phyloP scores from a whole-genome alignment of 2,113 vertebrate species.

The Thalassarche chlororhynchos region DNA sequence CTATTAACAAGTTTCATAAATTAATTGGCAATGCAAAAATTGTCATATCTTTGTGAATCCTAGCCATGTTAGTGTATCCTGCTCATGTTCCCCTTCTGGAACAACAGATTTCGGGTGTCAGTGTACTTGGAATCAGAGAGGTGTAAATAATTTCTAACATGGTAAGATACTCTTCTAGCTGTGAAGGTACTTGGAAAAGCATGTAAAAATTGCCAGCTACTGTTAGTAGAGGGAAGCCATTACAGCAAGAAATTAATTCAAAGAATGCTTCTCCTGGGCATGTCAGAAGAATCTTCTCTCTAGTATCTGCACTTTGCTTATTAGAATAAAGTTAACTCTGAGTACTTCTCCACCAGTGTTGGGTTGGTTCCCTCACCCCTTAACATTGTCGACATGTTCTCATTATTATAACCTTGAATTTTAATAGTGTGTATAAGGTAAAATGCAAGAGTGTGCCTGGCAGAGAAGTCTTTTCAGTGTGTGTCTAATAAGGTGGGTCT shows the following conservation, averaged over 20 bases:
- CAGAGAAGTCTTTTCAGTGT: background rate
- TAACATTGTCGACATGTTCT: conserved; percentile 42
- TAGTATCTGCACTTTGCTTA: background rate
- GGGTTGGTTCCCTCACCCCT: background rate
- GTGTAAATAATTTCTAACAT: background rate
- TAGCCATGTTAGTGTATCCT: background rate
- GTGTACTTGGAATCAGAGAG: background rate
- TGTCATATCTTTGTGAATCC: background rate
- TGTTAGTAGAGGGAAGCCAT: background rate
- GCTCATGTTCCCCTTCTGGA: background rate
- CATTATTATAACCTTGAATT: conserved; percentile 59
- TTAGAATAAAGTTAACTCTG: conserved; percentile 49
- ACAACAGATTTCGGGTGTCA: background rate
- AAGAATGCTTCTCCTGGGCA: background rate
- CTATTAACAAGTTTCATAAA: background rate
- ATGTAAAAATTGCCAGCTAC: background rate
- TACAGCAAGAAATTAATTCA: conserved; percentile 26
- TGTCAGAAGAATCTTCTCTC: conserved; percentile 6
- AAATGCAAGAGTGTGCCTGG: background rate
- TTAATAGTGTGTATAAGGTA: conserved; percentile 46
- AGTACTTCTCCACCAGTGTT: background rate
- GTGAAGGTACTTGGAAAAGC: background rate
- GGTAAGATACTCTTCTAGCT: background rate
- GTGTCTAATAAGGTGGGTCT: background rate
- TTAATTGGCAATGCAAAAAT: background rate